These are phyloP conservation scores for Campylorhamphus procurvoides DNA, from an alignment of 2,113 vertebrate species.

Conservation along the genomic window DNA sequence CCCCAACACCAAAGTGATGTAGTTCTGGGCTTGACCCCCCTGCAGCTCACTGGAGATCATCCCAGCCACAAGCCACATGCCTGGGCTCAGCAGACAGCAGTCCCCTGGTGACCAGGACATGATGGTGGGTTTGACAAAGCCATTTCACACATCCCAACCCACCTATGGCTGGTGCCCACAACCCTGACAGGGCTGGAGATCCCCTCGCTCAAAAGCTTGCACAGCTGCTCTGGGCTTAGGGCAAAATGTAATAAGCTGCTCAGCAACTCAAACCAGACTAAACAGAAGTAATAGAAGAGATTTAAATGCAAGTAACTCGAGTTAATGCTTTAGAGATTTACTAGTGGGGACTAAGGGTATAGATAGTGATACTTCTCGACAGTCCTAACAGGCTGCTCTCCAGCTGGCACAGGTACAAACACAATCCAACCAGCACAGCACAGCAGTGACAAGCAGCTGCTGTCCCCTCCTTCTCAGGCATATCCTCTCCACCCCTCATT, in stretches of 20 bases:
- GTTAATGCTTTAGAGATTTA: background rate
- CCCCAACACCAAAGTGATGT: background rate
- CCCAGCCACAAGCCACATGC: background rate
- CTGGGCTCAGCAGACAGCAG: background rate
- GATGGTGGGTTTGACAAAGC: background rate
- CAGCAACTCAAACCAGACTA: background rate
- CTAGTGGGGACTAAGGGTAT: background rate
- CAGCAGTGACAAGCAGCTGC: background rate
- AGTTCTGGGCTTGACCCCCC: background rate
- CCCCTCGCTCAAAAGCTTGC: rapidly evolving
- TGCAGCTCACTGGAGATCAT: background rate
- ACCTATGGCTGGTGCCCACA: background rate
- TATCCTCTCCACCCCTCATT: background rate
- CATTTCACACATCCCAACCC: background rate
- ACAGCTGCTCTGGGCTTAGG: background rate
- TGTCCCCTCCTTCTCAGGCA: background rate
- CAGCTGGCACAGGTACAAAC: background rate
- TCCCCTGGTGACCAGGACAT: background rate
- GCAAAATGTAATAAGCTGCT: background rate
- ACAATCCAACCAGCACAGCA: background rate
- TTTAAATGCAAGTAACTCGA: background rate
- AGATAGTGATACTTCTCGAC: background rate
- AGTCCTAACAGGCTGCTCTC: background rate
- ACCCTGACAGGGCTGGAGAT: background rate
- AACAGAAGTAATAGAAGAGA: background rate